Base-by-base conservation (phyloP, 1,140 invertebrate species). In the Augochlora pura region DNA sequence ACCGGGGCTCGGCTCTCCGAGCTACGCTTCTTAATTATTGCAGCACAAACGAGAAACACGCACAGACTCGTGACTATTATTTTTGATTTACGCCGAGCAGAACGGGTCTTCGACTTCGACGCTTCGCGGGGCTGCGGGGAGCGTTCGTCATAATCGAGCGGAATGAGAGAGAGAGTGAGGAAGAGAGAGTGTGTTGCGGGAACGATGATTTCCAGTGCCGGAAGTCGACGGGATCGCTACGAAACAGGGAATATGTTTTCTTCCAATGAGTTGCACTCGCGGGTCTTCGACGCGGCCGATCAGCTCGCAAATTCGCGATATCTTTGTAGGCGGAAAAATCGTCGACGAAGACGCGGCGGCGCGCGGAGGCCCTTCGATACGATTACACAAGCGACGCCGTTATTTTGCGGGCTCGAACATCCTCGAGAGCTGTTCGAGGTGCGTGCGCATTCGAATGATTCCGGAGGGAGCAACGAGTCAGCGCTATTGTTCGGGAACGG, bases 241-340 rank as follows among this genome's bases (percentile, higher is more conserved):
- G 38, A 46, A 16, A 25, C 10, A 39, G 23, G 39, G 16, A 27
- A 72, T 72, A 72, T 27, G 76, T 84, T 70, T 85, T 80, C 83
- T 85, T 85, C 83, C 83, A 84, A 85, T 74, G 64, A 42, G 32
- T 79, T 76, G 57, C 71, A 59, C n/a, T 54, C 49, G 67, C 70
- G 71, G 57, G 82, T 76, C 83, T 84, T 83, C 77, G 42, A 16
- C 23, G n/a, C 32, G 64, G 54, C 42, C 54, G 75, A 80, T 76
- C 62, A 57, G 54, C 23, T 52, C n/a, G 54, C 54, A 9, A 57
- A 21, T 6, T n/a, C 21, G 8, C 9, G 21, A 0, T n/a, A 21
- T 42, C 5, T 9, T 4, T 0, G 4, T n/a, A n/a, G 4, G n/a
- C 18, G 7, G n/a, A n/a, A 7, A 57, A n/a, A 57, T n/a, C 54